Conservation (phyloP, 2,113 vertebrate genomes). For the Grallaria varia region DNA sequence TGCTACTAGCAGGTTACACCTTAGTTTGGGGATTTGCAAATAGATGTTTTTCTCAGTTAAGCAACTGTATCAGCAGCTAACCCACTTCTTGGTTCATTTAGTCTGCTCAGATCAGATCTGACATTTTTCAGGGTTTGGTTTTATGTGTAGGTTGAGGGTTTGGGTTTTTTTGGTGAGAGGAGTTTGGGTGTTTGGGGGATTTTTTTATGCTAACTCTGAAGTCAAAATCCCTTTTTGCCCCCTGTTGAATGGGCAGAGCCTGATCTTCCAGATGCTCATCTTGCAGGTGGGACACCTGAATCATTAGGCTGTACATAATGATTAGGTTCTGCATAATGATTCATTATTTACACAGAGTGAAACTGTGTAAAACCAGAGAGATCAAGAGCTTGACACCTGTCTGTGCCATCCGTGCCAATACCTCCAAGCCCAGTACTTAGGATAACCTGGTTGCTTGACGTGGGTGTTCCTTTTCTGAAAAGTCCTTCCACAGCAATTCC, state of each 20-base stretch:
- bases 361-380: not conserved
- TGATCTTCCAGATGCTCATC: not conserved
- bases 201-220: not conserved
- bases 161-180: not conserved
- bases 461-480: not conserved
- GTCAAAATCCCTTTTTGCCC: not conserved
- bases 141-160: not conserved
- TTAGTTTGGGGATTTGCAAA: not conserved
- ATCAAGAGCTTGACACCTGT: not conserved
- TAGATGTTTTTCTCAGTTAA: not conserved
- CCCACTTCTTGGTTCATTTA: not conserved
- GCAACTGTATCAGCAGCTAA: not conserved
- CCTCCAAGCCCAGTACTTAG: not conserved
- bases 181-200: no score
- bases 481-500: not conserved
- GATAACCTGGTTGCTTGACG: not conserved
- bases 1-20: not conserved
- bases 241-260: not conserved
- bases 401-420: not conserved
- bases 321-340: not conserved
- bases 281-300: not conserved
- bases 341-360: not conserved
- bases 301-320: not conserved
- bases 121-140: not conserved
- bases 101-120: not conserved